Percentiles rank a stretch among this genome's conserved stretches.
Evolutionary conservation across 64 coral and sea anemone species (phyloP).

Genomic region (Pocillopora verrucosa): DNA sequence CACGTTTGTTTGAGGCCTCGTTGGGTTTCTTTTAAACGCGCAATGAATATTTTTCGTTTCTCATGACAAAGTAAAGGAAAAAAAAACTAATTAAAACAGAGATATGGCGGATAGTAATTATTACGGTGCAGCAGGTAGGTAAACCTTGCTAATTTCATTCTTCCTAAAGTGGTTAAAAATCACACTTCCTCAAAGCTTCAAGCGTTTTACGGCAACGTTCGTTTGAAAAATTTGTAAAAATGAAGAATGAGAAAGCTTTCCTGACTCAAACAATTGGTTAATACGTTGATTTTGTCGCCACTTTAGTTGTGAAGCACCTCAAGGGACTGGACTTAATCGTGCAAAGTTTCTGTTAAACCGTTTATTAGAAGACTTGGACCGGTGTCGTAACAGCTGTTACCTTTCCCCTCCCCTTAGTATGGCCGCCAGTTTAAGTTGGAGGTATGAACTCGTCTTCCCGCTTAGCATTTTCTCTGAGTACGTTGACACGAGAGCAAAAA

Average conservation of each 20-base stretch:
- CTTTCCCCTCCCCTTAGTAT: constrained; percentile 77
- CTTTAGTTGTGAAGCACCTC: constrained; percentile 63
- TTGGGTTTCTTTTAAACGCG: neutral
- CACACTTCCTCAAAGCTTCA: no score
- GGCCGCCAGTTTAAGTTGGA: constrained; percentile 78
- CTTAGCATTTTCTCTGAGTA: neutral
- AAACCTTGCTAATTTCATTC: no score
- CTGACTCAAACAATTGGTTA: constrained; percentile 2
- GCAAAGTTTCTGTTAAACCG: constrained; percentile 91
- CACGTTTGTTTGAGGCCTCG: neutral
- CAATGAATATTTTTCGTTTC: neutral
- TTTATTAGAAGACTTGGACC: constrained; percentile 86
- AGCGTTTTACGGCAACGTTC: no score
- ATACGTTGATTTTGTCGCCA: constrained; percentile 49
- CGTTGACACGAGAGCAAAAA: constrained; percentile 50
- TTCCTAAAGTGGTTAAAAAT: no score
- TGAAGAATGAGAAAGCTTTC: neutral
- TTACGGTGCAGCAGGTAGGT: no score
- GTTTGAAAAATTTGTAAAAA: no score
- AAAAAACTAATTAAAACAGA: no score
- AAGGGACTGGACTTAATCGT: constrained; percentile 56
- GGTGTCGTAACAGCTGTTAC: constrained; percentile 59
- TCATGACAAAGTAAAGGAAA: no score
- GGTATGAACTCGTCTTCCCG: constrained; percentile 53
- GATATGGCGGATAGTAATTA: no score